Evolutionary conservation across 2,888 invertebrate species (phyloP).

Genomic region (Noctuana brunneofusca): DNA sequence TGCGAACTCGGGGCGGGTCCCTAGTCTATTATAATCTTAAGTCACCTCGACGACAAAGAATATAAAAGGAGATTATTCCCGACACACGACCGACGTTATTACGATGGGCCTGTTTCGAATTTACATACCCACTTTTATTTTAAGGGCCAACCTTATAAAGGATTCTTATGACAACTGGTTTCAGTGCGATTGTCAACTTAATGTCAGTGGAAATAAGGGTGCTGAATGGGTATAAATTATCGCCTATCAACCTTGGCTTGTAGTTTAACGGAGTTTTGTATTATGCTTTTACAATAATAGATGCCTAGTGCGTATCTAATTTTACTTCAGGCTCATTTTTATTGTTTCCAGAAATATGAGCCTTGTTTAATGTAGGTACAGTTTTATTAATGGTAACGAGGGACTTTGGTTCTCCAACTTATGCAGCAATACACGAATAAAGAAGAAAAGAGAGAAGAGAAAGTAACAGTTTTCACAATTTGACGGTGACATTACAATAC

Average conservation of each 20-base stretch:
- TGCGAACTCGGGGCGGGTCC: no score
- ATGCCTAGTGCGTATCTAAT: neutral
- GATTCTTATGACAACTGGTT: neutral
- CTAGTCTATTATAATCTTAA: conserved; percentile 2
- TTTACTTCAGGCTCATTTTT: neutral
- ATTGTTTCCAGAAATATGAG: neutral
- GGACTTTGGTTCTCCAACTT: no score
- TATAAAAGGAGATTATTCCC: conserved; percentile 26
- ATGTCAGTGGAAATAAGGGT: neutral
- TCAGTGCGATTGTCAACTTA: neutral
- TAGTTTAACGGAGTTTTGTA: no score
- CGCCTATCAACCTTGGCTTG: neutral
- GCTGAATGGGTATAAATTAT: neutral
- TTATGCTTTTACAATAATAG: neutral
- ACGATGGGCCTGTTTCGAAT: conserved; percentile 23
- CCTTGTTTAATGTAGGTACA: neutral
- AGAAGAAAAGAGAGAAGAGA: no score
- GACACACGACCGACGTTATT: conserved; percentile 23
- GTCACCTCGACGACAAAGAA: neutral
- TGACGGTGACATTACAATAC: no score
- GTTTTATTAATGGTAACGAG: no score
- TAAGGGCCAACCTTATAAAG: conserved; percentile 14
- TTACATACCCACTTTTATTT: conserved; percentile 29
- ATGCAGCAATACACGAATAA: no score
- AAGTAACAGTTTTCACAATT: no score